Evolutionary conservation across 2,888 invertebrate genomes (phyloP).

Genomic region (Dasysyrphus albostriatus): DNA sequence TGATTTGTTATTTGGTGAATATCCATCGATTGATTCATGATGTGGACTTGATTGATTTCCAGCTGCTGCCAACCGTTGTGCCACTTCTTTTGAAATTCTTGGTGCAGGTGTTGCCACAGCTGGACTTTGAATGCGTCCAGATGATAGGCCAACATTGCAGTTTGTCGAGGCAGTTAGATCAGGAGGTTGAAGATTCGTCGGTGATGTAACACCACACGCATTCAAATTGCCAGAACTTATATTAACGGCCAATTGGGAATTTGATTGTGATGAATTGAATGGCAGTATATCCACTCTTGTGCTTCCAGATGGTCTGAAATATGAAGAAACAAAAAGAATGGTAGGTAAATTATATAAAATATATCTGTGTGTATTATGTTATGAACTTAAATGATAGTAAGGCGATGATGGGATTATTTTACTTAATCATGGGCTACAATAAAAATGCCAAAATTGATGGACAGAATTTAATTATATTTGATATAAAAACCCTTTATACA

Average conservation of each 20-base stretch:
- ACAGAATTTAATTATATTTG: too few species aligned
- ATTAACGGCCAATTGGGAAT: conserved; percentile 73
- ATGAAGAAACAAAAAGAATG: conserved; percentile 32
- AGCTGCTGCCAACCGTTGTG: conserved; percentile 79
- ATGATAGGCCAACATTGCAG: conserved; percentile 73
- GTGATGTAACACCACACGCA: conserved; percentile 77
- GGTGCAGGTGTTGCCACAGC: conserved; percentile 83
- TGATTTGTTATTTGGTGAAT: conserved; percentile 65
- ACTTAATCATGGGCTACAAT: too few species aligned
- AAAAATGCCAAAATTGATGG: too few species aligned
- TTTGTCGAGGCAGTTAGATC: conserved; percentile 74
- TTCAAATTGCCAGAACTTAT: conserved; percentile 74
- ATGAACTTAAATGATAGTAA: too few species aligned
- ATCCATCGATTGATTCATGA: conserved; percentile 55
- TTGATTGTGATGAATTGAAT: conserved; percentile 79
- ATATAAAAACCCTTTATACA: too few species aligned
- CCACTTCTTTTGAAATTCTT: conserved; percentile 82
- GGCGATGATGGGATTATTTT: too few species aligned
- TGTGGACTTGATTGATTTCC: conserved; percentile 69
- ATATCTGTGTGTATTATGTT: background rate
- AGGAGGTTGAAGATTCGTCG: conserved; percentile 64
- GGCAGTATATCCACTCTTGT: conserved; percentile 83
- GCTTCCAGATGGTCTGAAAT: conserved; percentile 85
- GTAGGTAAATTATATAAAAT: background rate
- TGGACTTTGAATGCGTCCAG: conserved; percentile 81